Conservation (phyloP, 2,113 vertebrate genomes). For the Oreochromis spilurus region DNA sequence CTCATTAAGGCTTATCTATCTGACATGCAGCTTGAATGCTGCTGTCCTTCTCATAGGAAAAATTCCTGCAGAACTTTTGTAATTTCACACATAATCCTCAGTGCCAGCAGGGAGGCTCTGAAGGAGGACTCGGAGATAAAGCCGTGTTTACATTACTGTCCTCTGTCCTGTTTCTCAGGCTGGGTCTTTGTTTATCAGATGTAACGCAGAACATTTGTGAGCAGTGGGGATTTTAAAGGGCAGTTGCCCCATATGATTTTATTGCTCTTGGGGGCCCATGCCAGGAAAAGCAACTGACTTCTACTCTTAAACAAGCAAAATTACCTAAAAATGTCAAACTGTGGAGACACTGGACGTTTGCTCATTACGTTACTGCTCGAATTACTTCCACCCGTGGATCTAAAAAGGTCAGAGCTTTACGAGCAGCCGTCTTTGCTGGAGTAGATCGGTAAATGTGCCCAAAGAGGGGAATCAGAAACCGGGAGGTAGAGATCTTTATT, state of each 20-base stretch:
- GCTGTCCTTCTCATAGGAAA: slow-evolving; percentile 15
- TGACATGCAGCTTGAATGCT: not conserved
- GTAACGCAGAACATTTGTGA: slow-evolving; percentile 22
- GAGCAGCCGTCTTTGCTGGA: not conserved
- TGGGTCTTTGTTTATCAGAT: slow-evolving; percentile 29
- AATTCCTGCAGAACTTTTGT: not conserved
- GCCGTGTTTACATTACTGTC: slow-evolving; percentile 29
- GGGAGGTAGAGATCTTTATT: not conserved
- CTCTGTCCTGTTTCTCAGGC: slow-evolving; percentile 32
- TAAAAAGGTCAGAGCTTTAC: not conserved
- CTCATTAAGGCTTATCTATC: not conserved
- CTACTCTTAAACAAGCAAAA: not conserved
- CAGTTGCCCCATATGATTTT: not conserved
- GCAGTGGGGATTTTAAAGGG: not conserved
- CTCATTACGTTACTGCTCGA: not conserved
- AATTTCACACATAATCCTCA: slow-evolving; percentile 7
- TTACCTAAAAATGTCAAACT: not conserved
- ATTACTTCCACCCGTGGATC: not conserved
- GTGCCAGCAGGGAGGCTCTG: not conserved
- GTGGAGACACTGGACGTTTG: not conserved
- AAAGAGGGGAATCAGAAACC: not conserved
- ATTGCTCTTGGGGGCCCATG: not conserved
- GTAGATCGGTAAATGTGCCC: not conserved
- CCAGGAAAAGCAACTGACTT: not conserved
- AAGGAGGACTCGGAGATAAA: slow-evolving; percentile 12